Evolutionary conservation across 2,888 invertebrate species (phyloP), one percentile per base, ranked within the genome.

Genomic region (Abrostola tripartita): DNA sequence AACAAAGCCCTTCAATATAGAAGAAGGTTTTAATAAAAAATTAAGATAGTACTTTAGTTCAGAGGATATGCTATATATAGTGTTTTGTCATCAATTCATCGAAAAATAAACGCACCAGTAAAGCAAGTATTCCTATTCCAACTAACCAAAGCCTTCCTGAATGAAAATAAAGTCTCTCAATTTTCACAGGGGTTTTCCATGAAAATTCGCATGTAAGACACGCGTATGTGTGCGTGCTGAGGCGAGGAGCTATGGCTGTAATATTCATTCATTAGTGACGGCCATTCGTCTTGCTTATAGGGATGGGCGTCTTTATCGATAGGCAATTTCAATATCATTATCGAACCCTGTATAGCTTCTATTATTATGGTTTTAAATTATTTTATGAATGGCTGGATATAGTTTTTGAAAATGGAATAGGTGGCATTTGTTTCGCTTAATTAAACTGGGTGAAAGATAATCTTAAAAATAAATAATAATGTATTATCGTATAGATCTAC

Each of bases 241-340:
- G 73, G 71, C 68, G 71, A 70, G 66, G 78, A 77, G 72, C 74
- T 68, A 68, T 68, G 66, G 42, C 52, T 64, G 68, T 71, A 71
- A 76, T 74, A 79, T 78, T 74, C 74, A 81, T 81, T 81, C 76
- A 74, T 82, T 78, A 78, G 70, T 61, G 67, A 67, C 63, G 68
- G 69, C 60, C 63, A 78, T 81, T 53, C 54, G 62, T 76, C 72
- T 72, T 71, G 52, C 54, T 58, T 65, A 65, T 65, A 78, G 72
- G 53, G 73, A 69, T 72, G 78, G 37, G 44, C 36, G 11, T 12
- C 51, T 10, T 49, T 68, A 74, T 80, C 80, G 81, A 76, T 72
- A 55, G 38, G 14, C 7, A 9, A 41, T 60, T 44, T 68, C 42
- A 47, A 37, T 36, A 35, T 35, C 35, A 36, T 6, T 35, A 36